Base-by-base conservation (phyloP, 2,797 vertebrate species). In the Micrastur ruficollis region DNA sequence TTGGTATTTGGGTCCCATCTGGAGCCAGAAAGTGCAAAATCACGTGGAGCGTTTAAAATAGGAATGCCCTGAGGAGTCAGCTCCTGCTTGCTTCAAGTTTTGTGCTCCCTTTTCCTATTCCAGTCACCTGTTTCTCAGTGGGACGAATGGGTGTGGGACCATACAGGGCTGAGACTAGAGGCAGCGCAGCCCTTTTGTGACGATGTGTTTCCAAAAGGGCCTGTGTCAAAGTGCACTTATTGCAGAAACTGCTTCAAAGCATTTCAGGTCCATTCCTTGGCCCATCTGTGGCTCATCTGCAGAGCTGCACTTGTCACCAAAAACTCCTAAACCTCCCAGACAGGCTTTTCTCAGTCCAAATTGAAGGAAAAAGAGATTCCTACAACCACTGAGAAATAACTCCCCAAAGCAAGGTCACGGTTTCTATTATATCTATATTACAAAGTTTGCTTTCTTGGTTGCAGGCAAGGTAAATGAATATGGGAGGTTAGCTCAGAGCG, bases 1-100 rank as follows among this genome's bases (percentile, higher is more conserved):
- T 53, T 2, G 16, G 92, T 91, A 88, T 95, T 95, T 95, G 90
- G 92, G 90, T 91, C 85, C 90, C 92, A 72, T 78, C 63, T 95
- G 87, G 52, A 93, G 74, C 47, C 94, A 89, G 81, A 91, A 93
- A 93, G 17, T 63, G 61, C 93, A 78, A 81, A 55, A 81, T 93
- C 76, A 58, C 1, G 1, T 56, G 71, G 42, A 62, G 10, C 5
- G 0, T 93, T 89, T 85, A 88, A 93, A 95, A 74, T 13, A 86
- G 55, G 71, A 85, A 61, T 27, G 74, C 34, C 76, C 46, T 0
- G 2, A 93, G 76, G 21, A 94, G 20, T 20, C 85, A 81, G 15
- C 62, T 95, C 42, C 62, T 71, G 17, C 58, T 93, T 81, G 49
- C 34, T 84, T 44, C 26, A 16, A 14, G 50, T 79, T 65, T 38